These are phyloP conservation scores for Microchirus variegatus DNA, from an alignment of 2,797 vertebrate genomes.

Conservation along the genomic window DNA sequence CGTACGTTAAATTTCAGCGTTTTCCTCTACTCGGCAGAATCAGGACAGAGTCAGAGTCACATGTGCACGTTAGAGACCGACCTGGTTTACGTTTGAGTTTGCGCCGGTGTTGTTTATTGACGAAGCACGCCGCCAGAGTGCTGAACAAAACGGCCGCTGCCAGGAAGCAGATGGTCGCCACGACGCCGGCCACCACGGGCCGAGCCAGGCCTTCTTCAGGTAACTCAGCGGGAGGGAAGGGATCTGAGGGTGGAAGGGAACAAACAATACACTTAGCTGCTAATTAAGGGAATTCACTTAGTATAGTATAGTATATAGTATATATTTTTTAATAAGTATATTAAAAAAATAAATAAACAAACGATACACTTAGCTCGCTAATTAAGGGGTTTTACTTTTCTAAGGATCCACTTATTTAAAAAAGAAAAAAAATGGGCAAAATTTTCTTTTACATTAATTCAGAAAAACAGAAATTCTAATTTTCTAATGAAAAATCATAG, in stretches of 20 bases:
- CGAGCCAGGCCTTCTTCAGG: conserved; percentile 95
- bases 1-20: not conserved
- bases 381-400: too few species aligned
- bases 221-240: conserved; percentile 93
- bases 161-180: conserved; percentile 98
- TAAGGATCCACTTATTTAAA: too few species aligned
- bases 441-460: too few species aligned
- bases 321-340: too few species aligned
- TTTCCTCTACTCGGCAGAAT: conserved; percentile 13
- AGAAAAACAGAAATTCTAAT: too few species aligned
- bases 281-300: too few species aligned
- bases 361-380: too few species aligned
- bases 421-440: too few species aligned
- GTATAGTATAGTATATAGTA: too few species aligned
- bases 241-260: conserved; percentile 78
- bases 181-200: conserved; percentile 96
- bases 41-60: conserved; percentile 17
- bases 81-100: conserved; percentile 99
- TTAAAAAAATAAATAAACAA: too few species aligned
- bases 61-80: conserved; percentile 62
- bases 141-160: conserved; percentile 97
- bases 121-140: conserved; percentile 97
- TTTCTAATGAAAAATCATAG: too few species aligned
- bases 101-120: conserved; percentile 97
- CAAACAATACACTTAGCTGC: too few species aligned